Percentiles rank a stretch among this genome's conserved stretches.
Conservation (phyloP, 1,140 invertebrate species). For the Gyrodactylus bullatarudis region DNA sequence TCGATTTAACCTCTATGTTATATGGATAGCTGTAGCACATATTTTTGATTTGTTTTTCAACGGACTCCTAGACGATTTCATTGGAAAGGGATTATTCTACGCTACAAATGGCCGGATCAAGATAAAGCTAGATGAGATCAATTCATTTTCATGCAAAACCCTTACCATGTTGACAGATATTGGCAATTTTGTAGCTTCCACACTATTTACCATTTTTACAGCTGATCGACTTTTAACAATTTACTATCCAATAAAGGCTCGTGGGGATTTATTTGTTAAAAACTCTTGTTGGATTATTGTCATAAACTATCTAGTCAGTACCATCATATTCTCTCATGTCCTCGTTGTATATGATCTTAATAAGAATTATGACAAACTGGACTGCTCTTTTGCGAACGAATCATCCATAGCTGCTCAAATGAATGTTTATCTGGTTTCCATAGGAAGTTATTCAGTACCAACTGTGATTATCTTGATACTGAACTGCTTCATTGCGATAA, state of each 20-base stretch:
- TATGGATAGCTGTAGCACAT: background rate
- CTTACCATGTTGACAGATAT: background rate
- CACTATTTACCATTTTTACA: background rate
- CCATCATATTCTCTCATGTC: background rate
- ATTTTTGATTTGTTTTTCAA: background rate
- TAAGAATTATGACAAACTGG: background rate
- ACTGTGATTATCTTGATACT: background rate
- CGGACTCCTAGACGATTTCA: background rate
- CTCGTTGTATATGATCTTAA: background rate
- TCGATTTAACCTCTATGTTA: background rate
- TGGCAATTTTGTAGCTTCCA: background rate
- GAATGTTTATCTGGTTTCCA: background rate
- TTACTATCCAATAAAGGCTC: background rate
- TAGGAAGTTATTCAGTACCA: background rate
- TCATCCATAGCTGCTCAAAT: background rate
- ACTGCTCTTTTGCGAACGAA: background rate
- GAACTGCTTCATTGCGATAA: background rate
- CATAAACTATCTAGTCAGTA: background rate
- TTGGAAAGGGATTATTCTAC: background rate
- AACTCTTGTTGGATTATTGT: background rate
- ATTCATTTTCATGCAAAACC: background rate
- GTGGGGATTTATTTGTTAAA: background rate
- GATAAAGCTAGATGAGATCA: background rate
- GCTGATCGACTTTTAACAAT: conserved; percentile 1
- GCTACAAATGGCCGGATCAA: background rate